Conservation (phyloP, 92 coral and sea anemone species). For the Chrysogorgia sp. region DNA sequence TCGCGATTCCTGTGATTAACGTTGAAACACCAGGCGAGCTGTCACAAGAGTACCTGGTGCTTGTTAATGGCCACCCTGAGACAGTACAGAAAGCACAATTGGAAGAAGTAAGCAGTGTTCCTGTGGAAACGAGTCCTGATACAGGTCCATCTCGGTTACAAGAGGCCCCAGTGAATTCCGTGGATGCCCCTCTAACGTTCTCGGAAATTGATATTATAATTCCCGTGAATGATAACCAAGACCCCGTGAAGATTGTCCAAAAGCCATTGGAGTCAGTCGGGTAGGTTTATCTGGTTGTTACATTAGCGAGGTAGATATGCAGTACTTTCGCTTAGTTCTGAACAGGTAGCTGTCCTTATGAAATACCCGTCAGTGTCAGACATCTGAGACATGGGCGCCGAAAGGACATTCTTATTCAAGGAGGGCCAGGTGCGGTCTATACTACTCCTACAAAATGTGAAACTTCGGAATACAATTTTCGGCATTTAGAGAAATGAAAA, state of each 20-base stretch:
- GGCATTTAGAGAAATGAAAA: too few relatives aligned
- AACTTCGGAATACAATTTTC: too few relatives aligned
- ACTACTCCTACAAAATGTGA: too few relatives aligned
- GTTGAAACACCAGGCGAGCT: neutral
- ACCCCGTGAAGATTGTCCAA: conserved; percentile 9
- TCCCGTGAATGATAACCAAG: conserved; percentile 6
- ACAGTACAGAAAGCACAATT: neutral
- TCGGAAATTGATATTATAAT: conserved; percentile 18
- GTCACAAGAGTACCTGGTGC: neutral
- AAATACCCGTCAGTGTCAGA: too few relatives aligned
- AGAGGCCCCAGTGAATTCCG: neutral
- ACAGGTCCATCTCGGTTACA: neutral
- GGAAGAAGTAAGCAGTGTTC: neutral
- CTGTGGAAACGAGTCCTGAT: neutral
- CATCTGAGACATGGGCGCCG: too few relatives aligned
- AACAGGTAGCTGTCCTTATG: too few relatives aligned
- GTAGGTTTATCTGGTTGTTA: neutral
- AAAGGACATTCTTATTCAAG: too few relatives aligned
- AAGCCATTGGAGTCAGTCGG: conserved; percentile 4
- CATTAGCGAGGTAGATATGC: neutral
- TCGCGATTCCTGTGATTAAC: conserved; percentile 31
- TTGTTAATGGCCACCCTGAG: conserved; percentile 4
- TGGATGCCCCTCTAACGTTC: neutral
- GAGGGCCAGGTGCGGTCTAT: too few relatives aligned
- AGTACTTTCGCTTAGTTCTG: too few relatives aligned